Conservation (phyloP, 2,797 vertebrate genomes). For the Onychomys arenicola region DNA sequence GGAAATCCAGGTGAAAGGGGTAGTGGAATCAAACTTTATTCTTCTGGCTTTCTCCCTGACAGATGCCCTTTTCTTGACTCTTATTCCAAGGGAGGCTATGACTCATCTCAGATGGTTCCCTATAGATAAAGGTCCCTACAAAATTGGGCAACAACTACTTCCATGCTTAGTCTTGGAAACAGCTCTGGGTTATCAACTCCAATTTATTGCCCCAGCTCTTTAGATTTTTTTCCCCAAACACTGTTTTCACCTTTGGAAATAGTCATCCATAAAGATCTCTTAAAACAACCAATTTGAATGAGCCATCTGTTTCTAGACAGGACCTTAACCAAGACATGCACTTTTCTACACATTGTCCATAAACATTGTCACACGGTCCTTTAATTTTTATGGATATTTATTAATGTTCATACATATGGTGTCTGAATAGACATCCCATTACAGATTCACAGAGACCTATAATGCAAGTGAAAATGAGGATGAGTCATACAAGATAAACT, state of each 20-base stretch:
- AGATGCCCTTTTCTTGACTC: not conserved
- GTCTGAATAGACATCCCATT: not conserved
- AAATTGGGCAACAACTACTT: not conserved
- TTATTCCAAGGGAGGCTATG: too few relatives aligned
- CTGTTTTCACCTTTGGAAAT: slow-evolving; percentile 11
- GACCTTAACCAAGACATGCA: not conserved
- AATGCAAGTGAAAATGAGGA: slow-evolving; percentile 18
- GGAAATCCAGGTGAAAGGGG: not conserved
- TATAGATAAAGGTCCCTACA: not conserved
- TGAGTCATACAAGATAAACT: not conserved
- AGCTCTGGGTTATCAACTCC: not conserved
- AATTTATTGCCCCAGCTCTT: not conserved
- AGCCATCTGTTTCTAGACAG: slow-evolving; percentile 51
- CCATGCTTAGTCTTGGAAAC: not conserved
- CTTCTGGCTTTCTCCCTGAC: not conserved
- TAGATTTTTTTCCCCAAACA: slow-evolving; percentile 33
- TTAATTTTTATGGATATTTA: slow-evolving; percentile 57
- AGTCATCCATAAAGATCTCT: not conserved
- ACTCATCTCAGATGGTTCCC: not conserved
- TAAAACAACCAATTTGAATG: slow-evolving; percentile 24
- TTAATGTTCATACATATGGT: slow-evolving; percentile 34
- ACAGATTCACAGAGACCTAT: not conserved
- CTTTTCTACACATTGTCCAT: slow-evolving; percentile 16
- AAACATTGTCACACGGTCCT: slow-evolving; percentile 1
- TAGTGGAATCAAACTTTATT: not conserved